Percentiles rank a stretch among this genome's conserved stretches.
phyloP scores from a whole-genome alignment of 2,797 vertebrate genomes.

The Steatocranus sp. region DNA sequence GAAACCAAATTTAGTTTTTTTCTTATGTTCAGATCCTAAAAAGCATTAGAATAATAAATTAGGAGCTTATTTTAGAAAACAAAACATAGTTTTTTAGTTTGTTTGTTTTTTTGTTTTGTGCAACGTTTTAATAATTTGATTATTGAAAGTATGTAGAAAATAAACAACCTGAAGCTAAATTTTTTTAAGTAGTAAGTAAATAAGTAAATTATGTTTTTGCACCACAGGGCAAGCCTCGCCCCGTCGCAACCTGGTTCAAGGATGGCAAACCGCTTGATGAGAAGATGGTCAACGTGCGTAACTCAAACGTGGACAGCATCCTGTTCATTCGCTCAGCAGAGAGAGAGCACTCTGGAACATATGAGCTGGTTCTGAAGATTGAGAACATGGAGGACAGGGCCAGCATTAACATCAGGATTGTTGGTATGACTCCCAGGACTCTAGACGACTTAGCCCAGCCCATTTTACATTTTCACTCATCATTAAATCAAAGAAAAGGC shows the following conservation, averaged over 20 bases:
- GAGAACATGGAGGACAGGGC: conserved; percentile 89
- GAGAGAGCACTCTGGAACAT: conserved; percentile 82
- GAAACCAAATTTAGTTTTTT: not conserved
- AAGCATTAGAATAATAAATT: not conserved
- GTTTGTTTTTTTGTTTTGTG: not conserved
- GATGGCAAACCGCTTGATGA: conserved; percentile 80
- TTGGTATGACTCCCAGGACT: conserved; percentile 71
- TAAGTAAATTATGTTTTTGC: not conserved
- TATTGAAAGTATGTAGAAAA: not conserved
- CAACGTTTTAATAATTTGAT: not conserved
- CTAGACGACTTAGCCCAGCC: not conserved
- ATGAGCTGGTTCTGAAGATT: conserved; percentile 82
- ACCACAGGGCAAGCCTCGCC: conserved; percentile 85
- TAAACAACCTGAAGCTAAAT: not conserved
- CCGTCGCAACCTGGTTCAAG: conserved; percentile 82
- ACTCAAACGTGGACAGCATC: conserved; percentile 80
- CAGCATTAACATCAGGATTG: conserved; percentile 74
- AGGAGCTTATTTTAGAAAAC: not conserved
- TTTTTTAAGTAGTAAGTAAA: not conserved
- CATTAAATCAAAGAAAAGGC: not conserved
- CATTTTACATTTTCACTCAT: not conserved
- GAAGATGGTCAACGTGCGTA: conserved; percentile 75
- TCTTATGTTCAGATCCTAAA: not conserved
- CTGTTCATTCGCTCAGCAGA: conserved; percentile 87
- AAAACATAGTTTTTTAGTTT: not conserved